A percentile compares a stretch with the other conserved stretches of the same genome.
Conservation (phyloP, 1,140 invertebrate species). For the Phymorhynchus buccinoides region DNA sequence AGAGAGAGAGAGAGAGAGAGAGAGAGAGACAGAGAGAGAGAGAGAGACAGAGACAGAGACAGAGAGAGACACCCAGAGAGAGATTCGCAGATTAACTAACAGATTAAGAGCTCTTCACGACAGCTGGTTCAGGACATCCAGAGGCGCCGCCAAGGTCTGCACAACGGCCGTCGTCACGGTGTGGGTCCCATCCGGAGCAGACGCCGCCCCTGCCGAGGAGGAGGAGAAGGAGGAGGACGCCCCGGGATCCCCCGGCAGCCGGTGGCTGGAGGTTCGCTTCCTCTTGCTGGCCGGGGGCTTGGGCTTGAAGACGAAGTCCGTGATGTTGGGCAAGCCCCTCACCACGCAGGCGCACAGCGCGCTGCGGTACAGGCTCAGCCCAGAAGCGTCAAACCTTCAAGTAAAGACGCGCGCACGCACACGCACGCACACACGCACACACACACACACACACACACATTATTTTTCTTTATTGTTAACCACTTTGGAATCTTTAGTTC, state of each 20-base stretch:
- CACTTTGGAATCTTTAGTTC: too few relatives aligned
- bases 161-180: background rate
- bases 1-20: constrained; percentile 6
- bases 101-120: background rate
- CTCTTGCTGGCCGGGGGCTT: background rate
- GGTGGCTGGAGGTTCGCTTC: background rate
- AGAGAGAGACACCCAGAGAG: background rate
- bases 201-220: too few relatives aligned
- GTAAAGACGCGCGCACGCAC: constrained; percentile 1
- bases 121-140: constrained; percentile 9
- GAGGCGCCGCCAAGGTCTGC: background rate
- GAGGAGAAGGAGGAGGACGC: background rate
- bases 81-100: background rate
- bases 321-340: constrained; percentile 86
- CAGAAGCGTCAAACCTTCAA: constrained; percentile 84
- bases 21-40: constrained; percentile 18
- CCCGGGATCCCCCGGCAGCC: background rate
- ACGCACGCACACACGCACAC: background rate
- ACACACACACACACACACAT: too few relatives aligned
- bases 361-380: constrained; percentile 89
- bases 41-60: background rate
- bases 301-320: constrained; percentile 81
- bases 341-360: constrained; percentile 90
- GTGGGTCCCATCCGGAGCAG: background rate
- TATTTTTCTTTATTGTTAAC: too few relatives aligned